Conservation (phyloP, 2,113 vertebrate genomes). For the Empidonax alnorum region DNA sequence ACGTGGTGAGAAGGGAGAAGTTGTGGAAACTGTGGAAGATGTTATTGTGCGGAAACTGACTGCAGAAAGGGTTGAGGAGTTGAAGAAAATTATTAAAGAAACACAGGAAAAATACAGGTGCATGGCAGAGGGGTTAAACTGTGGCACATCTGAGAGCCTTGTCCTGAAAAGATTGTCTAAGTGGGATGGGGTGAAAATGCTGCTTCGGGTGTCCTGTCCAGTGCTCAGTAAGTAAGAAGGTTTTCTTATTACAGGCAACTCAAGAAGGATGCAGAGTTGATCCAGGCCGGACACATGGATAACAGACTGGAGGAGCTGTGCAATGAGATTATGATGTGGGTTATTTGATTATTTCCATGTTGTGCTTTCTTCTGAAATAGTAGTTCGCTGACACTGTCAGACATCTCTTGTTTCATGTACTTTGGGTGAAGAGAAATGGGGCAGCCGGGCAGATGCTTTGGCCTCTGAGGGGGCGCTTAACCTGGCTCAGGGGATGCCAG, state of each 20-base stretch:
- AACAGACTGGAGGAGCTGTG: constrained; percentile 91
- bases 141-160: not conserved
- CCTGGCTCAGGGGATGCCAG: not conserved
- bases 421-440: not conserved
- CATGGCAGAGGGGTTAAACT: not conserved
- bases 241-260: constrained; percentile 83
- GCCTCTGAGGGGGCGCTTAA: not conserved
- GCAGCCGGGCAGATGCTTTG: not conserved
- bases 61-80: constrained; percentile 93
- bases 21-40: constrained; percentile 98
- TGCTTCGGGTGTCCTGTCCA: not conserved
- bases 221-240: not conserved
- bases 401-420: not conserved
- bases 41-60: constrained; percentile 96
- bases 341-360: constrained; percentile 51
- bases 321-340: constrained; percentile 90
- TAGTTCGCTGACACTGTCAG: not conserved
- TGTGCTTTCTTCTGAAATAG: not conserved
- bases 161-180: not conserved
- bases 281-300: constrained; percentile 95
- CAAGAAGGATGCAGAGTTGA: constrained; percentile 96
- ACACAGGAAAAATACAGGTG: constrained; percentile 98
- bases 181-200: not conserved
- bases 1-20: constrained; percentile 96
- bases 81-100: constrained; percentile 95